Percentiles rank a stretch among this genome's conserved stretches.
These are phyloP conservation scores for Spinus pinus DNA, from an alignment of 2,797 vertebrate species.

Conservation along the genomic window DNA sequence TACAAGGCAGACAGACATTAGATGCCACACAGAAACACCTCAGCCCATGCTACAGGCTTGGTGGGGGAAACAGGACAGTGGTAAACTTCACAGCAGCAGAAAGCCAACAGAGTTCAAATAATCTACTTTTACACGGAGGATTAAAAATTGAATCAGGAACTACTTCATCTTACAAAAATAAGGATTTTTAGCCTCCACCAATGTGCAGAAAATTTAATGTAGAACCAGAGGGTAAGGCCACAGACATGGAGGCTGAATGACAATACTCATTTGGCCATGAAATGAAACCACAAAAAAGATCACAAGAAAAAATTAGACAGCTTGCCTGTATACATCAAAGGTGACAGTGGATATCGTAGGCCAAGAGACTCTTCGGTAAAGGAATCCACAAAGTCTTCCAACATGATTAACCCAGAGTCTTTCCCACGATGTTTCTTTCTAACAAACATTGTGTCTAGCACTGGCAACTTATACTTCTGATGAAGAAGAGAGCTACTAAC, in stretches of 20 bases:
- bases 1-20: not conserved
- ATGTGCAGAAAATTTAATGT: not conserved
- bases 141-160: not conserved
- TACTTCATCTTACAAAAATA: not conserved
- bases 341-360: constrained; percentile 82
- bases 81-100: not conserved
- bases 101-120: not conserved
- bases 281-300: not conserved
- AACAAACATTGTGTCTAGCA: constrained; percentile 89
- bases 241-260: not conserved
- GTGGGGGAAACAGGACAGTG: rapidly evolving
- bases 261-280: not conserved
- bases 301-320: not conserved
- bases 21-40: not conserved
- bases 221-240: not conserved
- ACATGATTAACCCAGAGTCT: constrained; percentile 81
- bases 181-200: not conserved
- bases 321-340: constrained; percentile 82
- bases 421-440: constrained; percentile 78
- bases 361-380: constrained; percentile 82
- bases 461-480: constrained; percentile 79
- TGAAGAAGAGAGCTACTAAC: constrained; percentile 45
- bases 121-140: not conserved
- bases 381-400: constrained; percentile 86
- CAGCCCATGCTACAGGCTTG: not conserved